Conservation (phyloP, 2,113 vertebrate species). For the Nyctibius bracteatus region DNA sequence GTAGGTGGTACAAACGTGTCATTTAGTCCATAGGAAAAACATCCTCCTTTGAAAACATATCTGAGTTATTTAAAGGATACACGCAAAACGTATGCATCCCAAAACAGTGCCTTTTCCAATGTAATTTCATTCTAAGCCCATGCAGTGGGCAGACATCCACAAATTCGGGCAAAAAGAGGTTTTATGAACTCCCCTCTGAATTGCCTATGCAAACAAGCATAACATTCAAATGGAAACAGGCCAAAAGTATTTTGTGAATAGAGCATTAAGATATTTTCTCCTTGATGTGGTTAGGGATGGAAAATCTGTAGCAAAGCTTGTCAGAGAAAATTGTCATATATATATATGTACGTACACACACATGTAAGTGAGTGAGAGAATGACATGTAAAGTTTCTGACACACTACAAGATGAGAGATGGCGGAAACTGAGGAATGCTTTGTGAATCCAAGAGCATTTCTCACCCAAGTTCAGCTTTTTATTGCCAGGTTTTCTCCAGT, state of each 20-base stretch:
- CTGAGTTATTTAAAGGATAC: not conserved
- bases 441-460: not conserved
- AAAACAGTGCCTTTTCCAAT: not conserved
- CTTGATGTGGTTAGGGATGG: not conserved
- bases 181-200: conserved; percentile 13
- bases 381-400: not conserved
- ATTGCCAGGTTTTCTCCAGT: not conserved
- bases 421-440: not conserved
- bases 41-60: not conserved
- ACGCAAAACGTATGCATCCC: not conserved
- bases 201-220: conserved; percentile 7
- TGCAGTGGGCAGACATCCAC: not conserved
- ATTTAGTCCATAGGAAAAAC: not conserved
- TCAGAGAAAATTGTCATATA: not conserved
- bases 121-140: not conserved
- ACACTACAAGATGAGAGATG: not conserved
- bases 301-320: conserved; percentile 9
- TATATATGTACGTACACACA: not conserved
- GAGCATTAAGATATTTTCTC: conserved; percentile 38
- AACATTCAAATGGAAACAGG: not conserved
- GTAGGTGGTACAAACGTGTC: not conserved
- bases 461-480: not conserved
- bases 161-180: not conserved
- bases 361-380: not conserved
- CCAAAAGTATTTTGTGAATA: conserved; percentile 35